Evolutionary conservation across 1,140 invertebrate species (phyloP).

Genomic region (Grapholita molesta): DNA sequence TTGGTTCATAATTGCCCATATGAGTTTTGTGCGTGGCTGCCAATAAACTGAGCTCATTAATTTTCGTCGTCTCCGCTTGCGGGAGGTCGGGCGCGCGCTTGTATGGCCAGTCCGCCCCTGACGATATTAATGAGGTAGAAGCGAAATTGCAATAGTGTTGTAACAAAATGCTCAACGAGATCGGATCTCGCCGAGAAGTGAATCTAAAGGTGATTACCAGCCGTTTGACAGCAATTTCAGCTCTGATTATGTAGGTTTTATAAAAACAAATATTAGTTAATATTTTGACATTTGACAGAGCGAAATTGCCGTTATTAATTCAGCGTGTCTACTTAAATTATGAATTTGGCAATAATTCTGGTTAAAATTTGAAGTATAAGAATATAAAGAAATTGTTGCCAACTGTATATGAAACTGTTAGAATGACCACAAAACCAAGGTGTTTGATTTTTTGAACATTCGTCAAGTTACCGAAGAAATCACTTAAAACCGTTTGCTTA

Average conservation of each 20-base stretch:
- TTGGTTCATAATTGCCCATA: slow-evolving; percentile 77
- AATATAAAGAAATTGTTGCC: slow-evolving; percentile 5
- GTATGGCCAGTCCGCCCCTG: slow-evolving; percentile 79
- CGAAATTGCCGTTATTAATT: slow-evolving; percentile 14
- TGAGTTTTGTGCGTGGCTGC: slow-evolving; percentile 77
- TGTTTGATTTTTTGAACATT: background rate
- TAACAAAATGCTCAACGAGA: slow-evolving; percentile 61
- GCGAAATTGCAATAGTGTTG: slow-evolving; percentile 73
- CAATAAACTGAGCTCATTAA: slow-evolving; percentile 78
- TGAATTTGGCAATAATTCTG: background rate
- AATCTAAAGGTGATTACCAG: slow-evolving; percentile 68
- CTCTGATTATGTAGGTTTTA: background rate
- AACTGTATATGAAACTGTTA: slow-evolving; percentile 1
- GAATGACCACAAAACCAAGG: slow-evolving; percentile 2
- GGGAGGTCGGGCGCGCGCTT: slow-evolving; percentile 73
- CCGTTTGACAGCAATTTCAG: slow-evolving; percentile 50
- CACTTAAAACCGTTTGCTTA: background rate
- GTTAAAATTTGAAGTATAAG: background rate
- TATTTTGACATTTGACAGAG: background rate
- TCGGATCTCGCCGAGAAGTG: slow-evolving; percentile 54
- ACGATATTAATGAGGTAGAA: slow-evolving; percentile 78
- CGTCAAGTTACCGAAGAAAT: background rate
- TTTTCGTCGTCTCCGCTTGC: slow-evolving; percentile 75
- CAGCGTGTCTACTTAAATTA: slow-evolving; percentile 13
- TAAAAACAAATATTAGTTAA: background rate